Conservation (phyloP, 2,797 vertebrate species). For the Acanthopagrus latus region DNA sequence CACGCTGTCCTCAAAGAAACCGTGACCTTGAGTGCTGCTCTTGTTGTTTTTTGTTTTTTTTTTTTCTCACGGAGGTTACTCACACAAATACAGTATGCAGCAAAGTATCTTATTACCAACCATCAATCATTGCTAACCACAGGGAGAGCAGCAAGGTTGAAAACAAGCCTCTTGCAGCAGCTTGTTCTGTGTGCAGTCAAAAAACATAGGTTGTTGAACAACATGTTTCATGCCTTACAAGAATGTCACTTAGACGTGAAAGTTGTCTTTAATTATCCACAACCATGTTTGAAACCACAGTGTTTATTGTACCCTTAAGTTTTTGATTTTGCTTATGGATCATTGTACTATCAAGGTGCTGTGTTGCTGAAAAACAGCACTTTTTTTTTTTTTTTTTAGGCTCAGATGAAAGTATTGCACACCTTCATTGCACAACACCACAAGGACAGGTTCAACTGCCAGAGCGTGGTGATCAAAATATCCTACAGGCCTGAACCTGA, state of each 20-base stretch:
- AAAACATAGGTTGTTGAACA: background rate
- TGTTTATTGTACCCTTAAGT: background rate
- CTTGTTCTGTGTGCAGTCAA: slow-evolving; percentile 8
- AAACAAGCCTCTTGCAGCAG: slow-evolving; percentile 35
- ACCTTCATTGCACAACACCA: slow-evolving; percentile 23
- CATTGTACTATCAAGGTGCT: background rate
- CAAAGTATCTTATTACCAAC: slow-evolving; percentile 47
- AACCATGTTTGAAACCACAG: background rate
- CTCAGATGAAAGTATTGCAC: background rate
- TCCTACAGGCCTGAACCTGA: slow-evolving; percentile 63
- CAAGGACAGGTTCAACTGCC: slow-evolving; percentile 55
- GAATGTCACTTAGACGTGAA: background rate
- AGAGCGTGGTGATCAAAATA: slow-evolving; percentile 24
- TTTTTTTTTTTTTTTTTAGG: too few species aligned
- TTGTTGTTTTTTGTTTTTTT: background rate
- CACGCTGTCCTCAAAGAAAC: slow-evolving; percentile 1
- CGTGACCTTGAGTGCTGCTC: background rate
- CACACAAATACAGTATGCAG: slow-evolving; percentile 6
- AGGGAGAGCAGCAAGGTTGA: background rate
- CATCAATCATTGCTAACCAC: slow-evolving; percentile 52
- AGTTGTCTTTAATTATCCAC: background rate
- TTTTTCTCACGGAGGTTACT: slow-evolving; percentile 2
- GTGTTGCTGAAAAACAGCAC: background rate
- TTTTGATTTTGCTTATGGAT: background rate
- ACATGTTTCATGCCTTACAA: background rate